phyloP scores from a whole-genome alignment of 2,797 vertebrate genomes.

The Alcedo atthis region DNA sequence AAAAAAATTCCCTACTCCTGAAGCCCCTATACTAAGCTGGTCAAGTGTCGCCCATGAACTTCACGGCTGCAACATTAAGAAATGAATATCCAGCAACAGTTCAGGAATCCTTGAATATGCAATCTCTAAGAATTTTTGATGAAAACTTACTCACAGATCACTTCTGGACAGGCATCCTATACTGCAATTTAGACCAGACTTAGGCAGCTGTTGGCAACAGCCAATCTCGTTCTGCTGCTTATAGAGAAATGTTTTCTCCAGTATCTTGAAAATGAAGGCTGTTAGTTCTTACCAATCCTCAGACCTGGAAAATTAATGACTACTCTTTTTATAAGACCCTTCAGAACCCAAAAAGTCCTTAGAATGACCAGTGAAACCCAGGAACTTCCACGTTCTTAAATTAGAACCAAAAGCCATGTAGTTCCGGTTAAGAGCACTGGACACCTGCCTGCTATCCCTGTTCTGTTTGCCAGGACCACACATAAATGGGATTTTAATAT shows the following conservation, averaged over 20 bases:
- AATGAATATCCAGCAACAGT: not conserved
- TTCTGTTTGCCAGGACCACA: slow-evolving; percentile 21
- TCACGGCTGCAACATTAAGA: not conserved
- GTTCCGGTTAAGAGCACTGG: not conserved
- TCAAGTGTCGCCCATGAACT: not conserved
- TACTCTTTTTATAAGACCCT: not conserved
- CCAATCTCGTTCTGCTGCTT: not conserved
- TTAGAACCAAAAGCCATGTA: not conserved
- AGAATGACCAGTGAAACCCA: accelerated
- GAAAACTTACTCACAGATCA: not conserved
- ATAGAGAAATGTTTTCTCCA: not conserved
- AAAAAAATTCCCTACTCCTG: not conserved
- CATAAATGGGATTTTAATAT: not conserved
- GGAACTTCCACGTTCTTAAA: not conserved
- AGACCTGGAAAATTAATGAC: not conserved
- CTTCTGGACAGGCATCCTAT: not conserved
- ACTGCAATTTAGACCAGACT: not conserved
- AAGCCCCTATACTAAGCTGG: not conserved
- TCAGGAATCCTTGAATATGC: not conserved
- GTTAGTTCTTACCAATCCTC: not conserved
- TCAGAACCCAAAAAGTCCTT: not conserved
- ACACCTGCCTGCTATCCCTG: not conserved
- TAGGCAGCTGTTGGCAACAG: not conserved
- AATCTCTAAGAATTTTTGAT: not conserved
- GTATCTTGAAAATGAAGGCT: not conserved